A percentile compares a stretch with the other conserved stretches of the same genome.
Conservation (phyloP, 2,113 vertebrate genomes). For the Corynorhinus townsendii region DNA sequence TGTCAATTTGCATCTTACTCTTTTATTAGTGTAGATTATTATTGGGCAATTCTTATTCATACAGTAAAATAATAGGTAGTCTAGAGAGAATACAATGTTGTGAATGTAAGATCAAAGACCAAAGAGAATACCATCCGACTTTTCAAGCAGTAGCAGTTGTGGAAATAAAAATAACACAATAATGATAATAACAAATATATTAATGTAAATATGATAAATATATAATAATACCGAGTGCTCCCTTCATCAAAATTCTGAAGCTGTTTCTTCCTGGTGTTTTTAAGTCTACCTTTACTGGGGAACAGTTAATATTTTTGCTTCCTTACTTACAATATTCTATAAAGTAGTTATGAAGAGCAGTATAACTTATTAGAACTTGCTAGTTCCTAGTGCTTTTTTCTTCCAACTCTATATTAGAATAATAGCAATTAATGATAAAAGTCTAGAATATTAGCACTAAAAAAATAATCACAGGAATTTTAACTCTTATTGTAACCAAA, state of each 20-base stretch:
- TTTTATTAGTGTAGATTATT: background rate
- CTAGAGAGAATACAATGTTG: background rate
- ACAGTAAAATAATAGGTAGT: background rate
- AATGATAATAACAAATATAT: background rate
- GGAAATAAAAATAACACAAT: background rate
- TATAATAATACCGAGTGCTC: background rate
- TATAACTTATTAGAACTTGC: background rate
- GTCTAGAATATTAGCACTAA: background rate
- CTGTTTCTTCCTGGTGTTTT: background rate
- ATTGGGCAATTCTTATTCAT: background rate
- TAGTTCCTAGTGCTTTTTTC: background rate
- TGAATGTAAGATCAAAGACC: background rate
- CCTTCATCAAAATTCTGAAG: background rate
- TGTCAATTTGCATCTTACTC: too few relatives aligned
- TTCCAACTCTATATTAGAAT: background rate
- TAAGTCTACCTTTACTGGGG: background rate
- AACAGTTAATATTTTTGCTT: background rate
- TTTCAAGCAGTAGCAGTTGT: background rate
- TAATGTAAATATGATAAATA: background rate
- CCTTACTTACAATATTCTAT: background rate
- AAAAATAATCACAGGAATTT: background rate
- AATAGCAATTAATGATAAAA: background rate
- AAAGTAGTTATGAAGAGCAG: background rate
- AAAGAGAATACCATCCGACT: background rate
- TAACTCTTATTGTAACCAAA: conserved; percentile 12